phyloP scores from a whole-genome alignment of 2,797 vertebrate species.

The Parambassis ranga region DNA sequence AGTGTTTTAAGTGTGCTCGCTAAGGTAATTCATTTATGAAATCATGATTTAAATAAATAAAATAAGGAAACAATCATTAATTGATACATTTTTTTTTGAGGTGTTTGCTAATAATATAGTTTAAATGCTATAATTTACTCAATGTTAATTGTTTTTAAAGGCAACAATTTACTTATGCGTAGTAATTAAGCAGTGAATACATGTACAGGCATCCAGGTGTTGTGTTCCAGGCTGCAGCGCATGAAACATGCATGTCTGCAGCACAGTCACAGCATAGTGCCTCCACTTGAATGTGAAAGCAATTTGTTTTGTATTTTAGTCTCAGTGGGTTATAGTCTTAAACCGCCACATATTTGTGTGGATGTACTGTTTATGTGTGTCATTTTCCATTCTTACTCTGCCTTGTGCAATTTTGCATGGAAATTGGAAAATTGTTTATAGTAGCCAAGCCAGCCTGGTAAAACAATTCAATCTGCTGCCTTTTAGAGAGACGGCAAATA shows the following conservation, averaged over 20 bases:
- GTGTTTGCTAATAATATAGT: not conserved
- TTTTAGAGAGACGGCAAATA: constrained; percentile 47
- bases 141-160: not conserved
- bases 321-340: constrained; percentile 38
- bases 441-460: constrained; percentile 26
- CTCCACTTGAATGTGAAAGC: constrained; percentile 10
- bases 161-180: not conserved
- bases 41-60: not conserved
- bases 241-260: not conserved
- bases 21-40: not conserved
- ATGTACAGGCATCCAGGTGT: not conserved
- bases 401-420: constrained; percentile 51
- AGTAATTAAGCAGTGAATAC: not conserved
- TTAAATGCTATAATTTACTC: not conserved
- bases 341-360: constrained; percentile 36
- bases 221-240: not conserved
- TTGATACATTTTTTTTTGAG: not conserved
- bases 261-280: not conserved
- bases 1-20: not conserved
- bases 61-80: not conserved
- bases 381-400: constrained; percentile 21
- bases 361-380: constrained; percentile 34
- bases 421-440: constrained; percentile 60
- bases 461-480: constrained; percentile 63
- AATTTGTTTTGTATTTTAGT: constrained; percentile 47